Evolutionary conservation across 2,797 vertebrate species (phyloP).

Genomic region (Oryzias dopingdopingensis): DNA sequence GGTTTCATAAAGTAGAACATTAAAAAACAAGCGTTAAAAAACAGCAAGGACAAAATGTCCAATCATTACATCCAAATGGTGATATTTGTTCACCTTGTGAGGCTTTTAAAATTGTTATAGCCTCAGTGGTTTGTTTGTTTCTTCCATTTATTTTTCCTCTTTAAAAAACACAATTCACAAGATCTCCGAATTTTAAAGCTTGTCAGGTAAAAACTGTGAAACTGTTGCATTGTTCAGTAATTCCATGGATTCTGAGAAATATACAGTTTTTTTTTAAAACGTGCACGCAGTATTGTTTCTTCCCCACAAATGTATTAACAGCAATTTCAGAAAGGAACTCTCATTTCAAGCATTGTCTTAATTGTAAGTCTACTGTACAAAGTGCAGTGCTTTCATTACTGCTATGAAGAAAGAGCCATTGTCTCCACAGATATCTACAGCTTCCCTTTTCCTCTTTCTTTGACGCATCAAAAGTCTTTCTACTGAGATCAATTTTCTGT

Average conservation of each 20-base stretch:
- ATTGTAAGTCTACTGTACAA: not conserved
- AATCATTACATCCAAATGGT: too few species aligned
- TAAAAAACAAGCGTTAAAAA: too few species aligned
- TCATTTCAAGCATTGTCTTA: constrained; percentile 1
- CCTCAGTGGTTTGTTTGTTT: too few species aligned
- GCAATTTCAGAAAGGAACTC: not conserved
- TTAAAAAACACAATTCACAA: too few species aligned
- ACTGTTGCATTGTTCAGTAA: too few species aligned
- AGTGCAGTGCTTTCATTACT: not conserved
- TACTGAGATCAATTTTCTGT: not conserved
- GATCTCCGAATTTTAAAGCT: too few species aligned
- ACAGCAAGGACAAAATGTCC: too few species aligned
- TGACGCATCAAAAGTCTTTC: not conserved
- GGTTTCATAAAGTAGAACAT: not conserved
- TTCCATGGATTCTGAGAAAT: too few species aligned
- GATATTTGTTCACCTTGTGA: too few species aligned
- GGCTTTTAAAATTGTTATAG: too few species aligned
- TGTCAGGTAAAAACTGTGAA: too few species aligned
- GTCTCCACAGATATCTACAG: not conserved
- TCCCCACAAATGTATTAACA: not conserved
- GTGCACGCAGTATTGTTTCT: not conserved
- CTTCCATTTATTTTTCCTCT: too few species aligned
- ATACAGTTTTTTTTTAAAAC: not conserved
- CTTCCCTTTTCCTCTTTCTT: not conserved
- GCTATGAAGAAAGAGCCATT: not conserved